Percentiles rank a stretch among this genome's conserved stretches.
Conservation (phyloP, 2,888 invertebrate species). For the Drosophila macrothrix region DNA sequence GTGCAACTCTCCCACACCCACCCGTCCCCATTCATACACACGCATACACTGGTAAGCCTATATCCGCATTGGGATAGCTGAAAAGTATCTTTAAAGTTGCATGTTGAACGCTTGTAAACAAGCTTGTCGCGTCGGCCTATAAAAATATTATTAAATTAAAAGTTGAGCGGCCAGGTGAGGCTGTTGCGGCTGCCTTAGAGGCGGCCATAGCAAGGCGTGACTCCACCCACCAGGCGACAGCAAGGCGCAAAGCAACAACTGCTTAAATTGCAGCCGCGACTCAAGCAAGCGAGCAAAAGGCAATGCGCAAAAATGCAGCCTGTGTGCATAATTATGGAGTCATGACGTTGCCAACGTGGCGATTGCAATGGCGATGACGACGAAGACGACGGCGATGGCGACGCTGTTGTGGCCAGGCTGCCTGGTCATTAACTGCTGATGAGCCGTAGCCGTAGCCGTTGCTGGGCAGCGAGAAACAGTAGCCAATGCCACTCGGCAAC, state of each 20-base stretch:
- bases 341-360: conserved; percentile 63
- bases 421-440: conserved; percentile 81
- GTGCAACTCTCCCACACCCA: conserved; percentile 45
- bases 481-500: conserved; percentile 70
- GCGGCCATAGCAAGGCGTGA: conserved; percentile 63
- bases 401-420: conserved; percentile 42
- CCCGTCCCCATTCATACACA: conserved; percentile 2
- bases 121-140: conserved; percentile 79
- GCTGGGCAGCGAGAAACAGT: conserved; percentile 60
- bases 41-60: conserved; percentile 13
- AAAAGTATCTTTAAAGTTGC: conserved; percentile 77
- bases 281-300: conserved; percentile 50
- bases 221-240: conserved; percentile 67
- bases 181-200: conserved; percentile 46
- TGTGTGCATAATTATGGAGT: conserved; percentile 78
- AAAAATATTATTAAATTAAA: conserved; percentile 81
- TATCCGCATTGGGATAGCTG: conserved; percentile 59
- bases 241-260: conserved; percentile 21
- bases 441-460: conserved; percentile 63
- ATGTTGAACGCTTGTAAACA: conserved; percentile 79
- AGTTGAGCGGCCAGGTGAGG: conserved; percentile 54
- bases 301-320: conserved; percentile 67
- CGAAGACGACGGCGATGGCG: conserved; percentile 27
- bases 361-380: conserved; percentile 68
- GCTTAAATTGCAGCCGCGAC: conserved; percentile 22